Evolutionary conservation across 1,140 invertebrate genomes (phyloP).

Genomic region (Pantala flavescens): DNA sequence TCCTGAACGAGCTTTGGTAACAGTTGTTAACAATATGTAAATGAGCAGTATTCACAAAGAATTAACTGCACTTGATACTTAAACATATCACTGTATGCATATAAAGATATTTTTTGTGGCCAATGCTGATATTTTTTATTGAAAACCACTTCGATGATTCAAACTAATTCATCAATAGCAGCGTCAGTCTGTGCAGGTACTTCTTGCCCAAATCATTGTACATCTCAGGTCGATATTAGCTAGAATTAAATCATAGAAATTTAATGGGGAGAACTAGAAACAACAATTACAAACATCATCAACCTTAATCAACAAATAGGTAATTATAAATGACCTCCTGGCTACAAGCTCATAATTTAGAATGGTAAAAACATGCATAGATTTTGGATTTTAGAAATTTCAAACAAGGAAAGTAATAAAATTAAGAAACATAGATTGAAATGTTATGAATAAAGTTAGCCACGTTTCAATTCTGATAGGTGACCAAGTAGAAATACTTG

Average conservation of each 20-base stretch:
- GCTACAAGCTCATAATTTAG: too few relatives aligned
- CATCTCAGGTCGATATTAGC: conserved; percentile 1
- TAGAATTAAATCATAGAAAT: not conserved
- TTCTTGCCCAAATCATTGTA: not conserved
- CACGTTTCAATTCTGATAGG: too few relatives aligned
- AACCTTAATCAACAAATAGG: not conserved
- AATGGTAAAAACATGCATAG: too few relatives aligned
- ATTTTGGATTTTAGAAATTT: too few relatives aligned
- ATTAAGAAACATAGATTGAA: too few relatives aligned
- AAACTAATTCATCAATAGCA: not conserved
- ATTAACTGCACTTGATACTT: not conserved
- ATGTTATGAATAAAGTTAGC: too few relatives aligned
- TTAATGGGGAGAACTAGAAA: too few relatives aligned
- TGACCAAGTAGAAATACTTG: too few relatives aligned
- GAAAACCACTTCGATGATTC: not conserved
- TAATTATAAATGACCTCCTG: too few relatives aligned
- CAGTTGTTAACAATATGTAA: not conserved
- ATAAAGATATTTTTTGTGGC: not conserved
- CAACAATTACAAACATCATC: not conserved
- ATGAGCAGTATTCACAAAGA: not conserved
- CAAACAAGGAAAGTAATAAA: too few relatives aligned
- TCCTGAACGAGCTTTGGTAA: not conserved
- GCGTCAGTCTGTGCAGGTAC: conserved; percentile 1
- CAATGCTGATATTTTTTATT: conserved; percentile 3
- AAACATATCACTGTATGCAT: not conserved